Percentiles rank a stretch among this genome's conserved stretches.
phyloP scores from a whole-genome alignment of 2,113 vertebrate genomes.

The Oryzias celebensis region DNA sequence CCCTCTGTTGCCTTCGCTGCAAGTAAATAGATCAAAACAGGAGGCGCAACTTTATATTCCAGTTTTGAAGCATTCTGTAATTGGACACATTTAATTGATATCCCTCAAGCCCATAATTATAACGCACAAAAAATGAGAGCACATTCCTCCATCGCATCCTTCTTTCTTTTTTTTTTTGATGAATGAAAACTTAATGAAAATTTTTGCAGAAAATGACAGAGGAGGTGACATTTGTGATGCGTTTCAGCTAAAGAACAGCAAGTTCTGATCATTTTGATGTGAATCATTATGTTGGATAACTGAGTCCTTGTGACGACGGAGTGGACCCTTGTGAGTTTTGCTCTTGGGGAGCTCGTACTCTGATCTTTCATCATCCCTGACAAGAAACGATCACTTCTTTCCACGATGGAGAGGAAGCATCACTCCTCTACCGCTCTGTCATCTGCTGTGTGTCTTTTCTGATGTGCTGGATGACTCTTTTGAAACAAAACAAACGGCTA shows the following conservation, averaged over 20 bases:
- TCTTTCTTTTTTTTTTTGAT: slow-evolving; percentile 33
- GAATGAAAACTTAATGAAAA: slow-evolving; percentile 49
- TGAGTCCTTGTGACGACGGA: slow-evolving; percentile 58
- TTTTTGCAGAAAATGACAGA: slow-evolving; percentile 40
- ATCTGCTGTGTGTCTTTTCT: slow-evolving; percentile 54
- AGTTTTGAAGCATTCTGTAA: slow-evolving; percentile 75
- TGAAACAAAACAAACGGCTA: slow-evolving; percentile 62
- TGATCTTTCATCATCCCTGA: slow-evolving; percentile 73
- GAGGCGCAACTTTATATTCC: slow-evolving; percentile 63
- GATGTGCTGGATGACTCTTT: slow-evolving; percentile 56
- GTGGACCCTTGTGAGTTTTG: slow-evolving; percentile 64
- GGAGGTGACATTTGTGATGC: slow-evolving; percentile 42
- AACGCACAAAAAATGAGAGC: slow-evolving; percentile 43
- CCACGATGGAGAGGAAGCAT: slow-evolving; percentile 56
- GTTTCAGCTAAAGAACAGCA: slow-evolving; percentile 37
- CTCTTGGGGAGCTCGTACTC: slow-evolving; percentile 52
- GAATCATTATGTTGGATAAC: slow-evolving; percentile 61
- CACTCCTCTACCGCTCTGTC: slow-evolving; percentile 52
- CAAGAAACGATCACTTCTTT: slow-evolving; percentile 70
- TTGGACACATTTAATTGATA: slow-evolving; percentile 76
- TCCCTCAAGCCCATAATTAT: slow-evolving; percentile 70
- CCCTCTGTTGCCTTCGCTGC: slow-evolving; percentile 59
- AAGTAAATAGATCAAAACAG: slow-evolving; percentile 78
- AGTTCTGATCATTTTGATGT: slow-evolving; percentile 51
- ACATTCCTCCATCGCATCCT: slow-evolving; percentile 31